Base-by-base conservation (phyloP, 2,113 vertebrate species). In the Oplegnathus fasciatus region DNA sequence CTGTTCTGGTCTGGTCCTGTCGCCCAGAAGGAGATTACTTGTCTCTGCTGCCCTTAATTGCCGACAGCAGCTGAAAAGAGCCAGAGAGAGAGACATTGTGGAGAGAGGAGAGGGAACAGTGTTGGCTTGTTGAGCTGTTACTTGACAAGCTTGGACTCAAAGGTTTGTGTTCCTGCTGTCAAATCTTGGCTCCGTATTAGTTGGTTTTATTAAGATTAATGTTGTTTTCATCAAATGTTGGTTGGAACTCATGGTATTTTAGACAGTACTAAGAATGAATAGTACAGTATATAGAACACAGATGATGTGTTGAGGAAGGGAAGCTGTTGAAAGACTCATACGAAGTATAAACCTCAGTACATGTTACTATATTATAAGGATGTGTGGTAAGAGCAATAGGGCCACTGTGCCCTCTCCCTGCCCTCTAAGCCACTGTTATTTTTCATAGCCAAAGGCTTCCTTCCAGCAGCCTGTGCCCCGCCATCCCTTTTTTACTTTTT, bases 11-110 rank as follows among this genome's bases (percentile, higher is more conserved):
- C 91, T 91, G 93, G 89, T 93, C 91, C 93, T 88, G 91, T 93
- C 87, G 92, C 94, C 86, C 92, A 92, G 89, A 95, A 92, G 92
- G 94, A 96, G 95, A 95, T 96, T 95, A 95, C 95, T 94, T 95
- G 95, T 96, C 94, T 95, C 93, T 95, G 93, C 93, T 93, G 91
- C 91, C 91, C 90, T 92, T 95, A 95, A 95, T 95, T 95, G 95
- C 93, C 83, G 91, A 92, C 94, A 94, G 93, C 94, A 94, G 94
- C 94, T 95, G 93, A 95, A 94, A 91, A 83, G 91, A 91, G 88
- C 90, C 89, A 72, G 88, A 84, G 84, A 75, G 85, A 78, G 87
- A 83, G 83, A 89, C 58, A 85, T 85, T 88, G 88, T 88, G 76
- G 81, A 86, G 85, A 86, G 86, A 77, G 87, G 72, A 85, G 82